A percentile compares a stretch with the other conserved stretches of the same genome.
These are phyloP conservation scores for Aradus depressus DNA, from an alignment of 2,888 invertebrate genomes.

Conservation along the genomic window DNA sequence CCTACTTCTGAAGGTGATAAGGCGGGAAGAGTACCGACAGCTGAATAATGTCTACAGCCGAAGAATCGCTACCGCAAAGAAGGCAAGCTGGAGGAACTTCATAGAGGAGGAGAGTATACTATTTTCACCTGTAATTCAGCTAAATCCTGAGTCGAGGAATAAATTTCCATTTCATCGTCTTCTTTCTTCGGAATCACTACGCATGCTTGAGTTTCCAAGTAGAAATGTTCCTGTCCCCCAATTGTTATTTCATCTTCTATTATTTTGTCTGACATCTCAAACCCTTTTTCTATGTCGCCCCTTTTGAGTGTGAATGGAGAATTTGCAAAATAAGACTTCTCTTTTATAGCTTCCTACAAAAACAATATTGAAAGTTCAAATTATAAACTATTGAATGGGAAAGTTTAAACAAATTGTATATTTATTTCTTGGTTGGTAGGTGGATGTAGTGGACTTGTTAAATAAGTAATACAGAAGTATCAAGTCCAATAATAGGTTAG, in stretches of 20 bases:
- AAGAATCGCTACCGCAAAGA: too few relatives aligned
- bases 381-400: too few relatives aligned
- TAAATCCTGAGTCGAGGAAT: constrained; percentile 75
- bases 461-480: too few relatives aligned
- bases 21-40: too few relatives aligned
- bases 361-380: background rate
- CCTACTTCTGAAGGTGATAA: too few relatives aligned
- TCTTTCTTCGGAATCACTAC: constrained; percentile 62
- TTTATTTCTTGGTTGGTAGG: too few relatives aligned
- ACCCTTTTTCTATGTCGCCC: constrained; percentile 57
- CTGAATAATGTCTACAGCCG: too few relatives aligned
- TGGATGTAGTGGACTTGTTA: too few relatives aligned
- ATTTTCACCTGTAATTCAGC: constrained; percentile 60
- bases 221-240: constrained; percentile 94
- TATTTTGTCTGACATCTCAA: constrained; percentile 55
- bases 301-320: constrained; percentile 47
- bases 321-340: constrained; percentile 57
- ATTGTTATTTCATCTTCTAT: constrained; percentile 66
- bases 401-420: too few relatives aligned
- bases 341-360: constrained; percentile 59
- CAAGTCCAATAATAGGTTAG: too few relatives aligned
- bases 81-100: too few relatives aligned
- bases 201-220: constrained; percentile 74
- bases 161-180: constrained; percentile 74
- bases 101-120: too few relatives aligned